phyloP scores from a whole-genome alignment of 1,140 invertebrate genomes.

The Macrobrachium rosenbergii region DNA sequence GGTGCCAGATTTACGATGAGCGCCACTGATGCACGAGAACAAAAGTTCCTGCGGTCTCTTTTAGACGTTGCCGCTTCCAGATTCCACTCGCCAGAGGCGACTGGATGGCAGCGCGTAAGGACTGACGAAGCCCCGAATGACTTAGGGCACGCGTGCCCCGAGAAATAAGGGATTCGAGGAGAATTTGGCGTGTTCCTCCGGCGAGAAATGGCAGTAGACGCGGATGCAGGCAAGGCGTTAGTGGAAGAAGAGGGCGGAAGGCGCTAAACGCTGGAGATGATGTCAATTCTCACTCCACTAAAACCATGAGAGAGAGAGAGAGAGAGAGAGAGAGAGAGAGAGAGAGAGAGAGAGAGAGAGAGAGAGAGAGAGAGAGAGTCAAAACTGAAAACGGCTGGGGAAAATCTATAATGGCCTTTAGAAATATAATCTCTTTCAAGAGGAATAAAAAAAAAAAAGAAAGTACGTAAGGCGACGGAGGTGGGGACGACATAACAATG shows the following conservation, averaged over 20 bases:
- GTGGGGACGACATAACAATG: too few species aligned
- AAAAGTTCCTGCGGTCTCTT: neutral
- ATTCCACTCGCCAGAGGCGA: neutral
- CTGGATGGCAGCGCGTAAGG: neutral
- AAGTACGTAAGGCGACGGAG: neutral
- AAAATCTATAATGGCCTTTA: neutral
- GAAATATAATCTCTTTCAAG: neutral
- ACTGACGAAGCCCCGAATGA: neutral
- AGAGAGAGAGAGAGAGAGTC: neutral
- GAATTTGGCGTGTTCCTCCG: neutral
- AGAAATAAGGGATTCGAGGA: neutral
- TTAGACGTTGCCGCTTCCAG: too few species aligned
- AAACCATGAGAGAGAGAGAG: conserved; percentile 41
- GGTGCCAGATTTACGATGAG: conserved; percentile 45
- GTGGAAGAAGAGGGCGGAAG: conserved; percentile 62
- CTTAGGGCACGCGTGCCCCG: too few species aligned
- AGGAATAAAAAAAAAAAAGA: neutral
- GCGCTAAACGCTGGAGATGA: conserved; percentile 58
- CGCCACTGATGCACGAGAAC: conserved; percentile 27
- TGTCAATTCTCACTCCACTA: conserved; percentile 61
- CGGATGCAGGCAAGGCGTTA: conserved; percentile 48
- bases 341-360: neutral
- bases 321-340: conserved; percentile 19
- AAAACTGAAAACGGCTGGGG: conserved; percentile 41
- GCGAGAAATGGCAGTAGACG: conserved; percentile 7